These are phyloP conservation scores for Stenchaetothrips biformis DNA, from an alignment of 2,888 invertebrate genomes.

Conservation along the genomic window DNA sequence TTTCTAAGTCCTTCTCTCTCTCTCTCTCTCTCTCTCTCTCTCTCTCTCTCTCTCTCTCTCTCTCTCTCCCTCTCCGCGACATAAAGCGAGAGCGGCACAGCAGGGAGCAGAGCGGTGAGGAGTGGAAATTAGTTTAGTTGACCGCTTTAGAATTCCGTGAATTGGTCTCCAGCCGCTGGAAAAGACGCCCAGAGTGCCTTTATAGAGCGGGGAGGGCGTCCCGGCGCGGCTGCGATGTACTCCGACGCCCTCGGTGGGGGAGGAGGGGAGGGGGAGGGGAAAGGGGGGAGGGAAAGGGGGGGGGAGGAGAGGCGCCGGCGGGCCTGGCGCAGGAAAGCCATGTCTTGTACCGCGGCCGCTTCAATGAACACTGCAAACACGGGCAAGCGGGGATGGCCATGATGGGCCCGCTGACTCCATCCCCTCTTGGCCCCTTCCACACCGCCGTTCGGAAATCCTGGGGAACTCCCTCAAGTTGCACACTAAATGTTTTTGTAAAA, in stretches of 20 bases:
- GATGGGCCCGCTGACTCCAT: slow-evolving; percentile 37
- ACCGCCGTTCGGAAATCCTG: too few species aligned
- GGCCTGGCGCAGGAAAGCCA: slow-evolving; percentile 39
- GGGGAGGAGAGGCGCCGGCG: background rate
- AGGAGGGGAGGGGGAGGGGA: too few species aligned
- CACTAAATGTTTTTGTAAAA: too few species aligned
- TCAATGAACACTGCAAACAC: slow-evolving; percentile 39
- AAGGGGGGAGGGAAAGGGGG: too few species aligned
- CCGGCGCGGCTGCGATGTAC: too few species aligned
- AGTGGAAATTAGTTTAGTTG: slow-evolving; percentile 26
- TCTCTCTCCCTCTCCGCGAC: slow-evolving; percentile 17
- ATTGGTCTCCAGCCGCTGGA: slow-evolving; percentile 22
- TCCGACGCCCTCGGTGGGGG: too few species aligned
- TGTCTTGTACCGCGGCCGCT: slow-evolving; percentile 39
- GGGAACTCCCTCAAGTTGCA: too few species aligned
- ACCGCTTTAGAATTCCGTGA: slow-evolving; percentile 12
- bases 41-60: too few species aligned
- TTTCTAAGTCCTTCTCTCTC: too few species aligned
- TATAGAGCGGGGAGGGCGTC: background rate
- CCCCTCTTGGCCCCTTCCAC: too few species aligned
- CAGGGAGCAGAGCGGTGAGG: slow-evolving; percentile 8
- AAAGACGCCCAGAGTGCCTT: slow-evolving; percentile 4
- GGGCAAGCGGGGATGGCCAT: background rate
- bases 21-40: too few species aligned
- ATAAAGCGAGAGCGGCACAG: slow-evolving; percentile 27